Evolutionary conservation across 2,888 invertebrate species (phyloP), one percentile per base, ranked within the genome.

Genomic region (Pachliopta kotzebuea): DNA sequence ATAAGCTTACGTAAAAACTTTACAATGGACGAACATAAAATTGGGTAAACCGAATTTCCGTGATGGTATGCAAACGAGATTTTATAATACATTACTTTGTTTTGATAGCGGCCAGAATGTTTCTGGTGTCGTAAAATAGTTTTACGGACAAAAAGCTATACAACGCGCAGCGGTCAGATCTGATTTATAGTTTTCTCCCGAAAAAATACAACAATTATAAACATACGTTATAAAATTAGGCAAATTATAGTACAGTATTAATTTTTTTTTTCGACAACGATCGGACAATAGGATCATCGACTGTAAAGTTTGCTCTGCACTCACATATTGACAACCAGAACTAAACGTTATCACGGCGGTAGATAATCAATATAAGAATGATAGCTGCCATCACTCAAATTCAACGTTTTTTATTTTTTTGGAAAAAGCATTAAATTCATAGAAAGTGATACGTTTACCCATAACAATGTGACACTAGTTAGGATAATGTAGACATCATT

Each of bases 141-240:
- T 87, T 88, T 85, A 88, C 77, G 83, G 79, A 77, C 82, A 70
- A 76, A 75, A 77, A 72, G 79, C 78, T 75, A 80, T 83, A 79
- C 82, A 87, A 83, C 81, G 78, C 79, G 79, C 75, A 73, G 76
- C 77, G 65, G 53, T 63, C 50, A 42, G 75, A 74, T 76, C 45
- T 74, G 75, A 80, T 86, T 86, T 86, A 87, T 77, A 83, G 79
- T 78, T 83, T 85, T 83, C 77, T 78, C 75, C n/a, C 45, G 4
- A 45, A 45, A 45, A 45, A 18, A 8, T 37, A 45, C 45, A n/a
- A 6, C 45, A n/a, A 45, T n/a, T 45, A 18, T 45, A 18, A 45
- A 45, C n/a, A 4, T 45, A 18, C n/a, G n/a, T 45, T 45, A 45
- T 45, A n/a, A n/a, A 45, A 45, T 45, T 45, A 45, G n/a, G 8